Percentiles rank a stretch among this genome's conserved stretches.
These are phyloP conservation scores for Anthopleura sola DNA, from an alignment of 64 coral and sea anemone species.

Conservation along the genomic window DNA sequence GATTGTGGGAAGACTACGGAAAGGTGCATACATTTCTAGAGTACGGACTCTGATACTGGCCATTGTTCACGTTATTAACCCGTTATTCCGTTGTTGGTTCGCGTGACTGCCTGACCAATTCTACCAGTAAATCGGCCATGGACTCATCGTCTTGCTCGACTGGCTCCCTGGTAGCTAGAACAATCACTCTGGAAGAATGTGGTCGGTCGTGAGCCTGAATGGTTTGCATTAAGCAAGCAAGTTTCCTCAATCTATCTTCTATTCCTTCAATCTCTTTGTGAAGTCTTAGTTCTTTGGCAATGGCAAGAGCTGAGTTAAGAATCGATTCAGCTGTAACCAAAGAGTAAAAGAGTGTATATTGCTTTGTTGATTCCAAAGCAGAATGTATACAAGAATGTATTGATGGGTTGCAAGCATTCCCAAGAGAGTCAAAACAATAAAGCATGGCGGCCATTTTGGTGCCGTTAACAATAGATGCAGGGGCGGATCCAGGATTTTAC, in stretches of 20 bases:
- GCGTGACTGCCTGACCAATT: not conserved
- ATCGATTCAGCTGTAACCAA: not conserved
- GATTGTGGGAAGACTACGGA: too few species aligned
- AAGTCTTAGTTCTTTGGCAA: constrained; percentile 1
- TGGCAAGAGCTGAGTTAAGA: constrained; percentile 2
- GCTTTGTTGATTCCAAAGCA: too few species aligned
- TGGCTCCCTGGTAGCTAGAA: not conserved
- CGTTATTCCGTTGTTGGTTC: too few species aligned
- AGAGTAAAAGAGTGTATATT: not conserved
- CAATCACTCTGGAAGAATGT: not conserved
- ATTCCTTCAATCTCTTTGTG: constrained; percentile 38
- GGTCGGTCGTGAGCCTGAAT: not conserved
- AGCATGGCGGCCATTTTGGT: too few species aligned
- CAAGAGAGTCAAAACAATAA: too few species aligned
- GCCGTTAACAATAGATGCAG: too few species aligned
- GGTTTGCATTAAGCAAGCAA: not conserved
- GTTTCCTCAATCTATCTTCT: constrained; percentile 8
- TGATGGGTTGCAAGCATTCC: too few species aligned
- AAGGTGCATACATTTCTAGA: too few species aligned
- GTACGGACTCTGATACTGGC: too few species aligned
- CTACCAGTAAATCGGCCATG: not conserved
- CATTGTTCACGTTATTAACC: too few species aligned
- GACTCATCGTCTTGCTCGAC: not conserved
- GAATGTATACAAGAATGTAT: too few species aligned
- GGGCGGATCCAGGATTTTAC: too few species aligned